Evolutionary conservation across 2,888 invertebrate species (phyloP).

Genomic region (Priocnemis perturbator): DNA sequence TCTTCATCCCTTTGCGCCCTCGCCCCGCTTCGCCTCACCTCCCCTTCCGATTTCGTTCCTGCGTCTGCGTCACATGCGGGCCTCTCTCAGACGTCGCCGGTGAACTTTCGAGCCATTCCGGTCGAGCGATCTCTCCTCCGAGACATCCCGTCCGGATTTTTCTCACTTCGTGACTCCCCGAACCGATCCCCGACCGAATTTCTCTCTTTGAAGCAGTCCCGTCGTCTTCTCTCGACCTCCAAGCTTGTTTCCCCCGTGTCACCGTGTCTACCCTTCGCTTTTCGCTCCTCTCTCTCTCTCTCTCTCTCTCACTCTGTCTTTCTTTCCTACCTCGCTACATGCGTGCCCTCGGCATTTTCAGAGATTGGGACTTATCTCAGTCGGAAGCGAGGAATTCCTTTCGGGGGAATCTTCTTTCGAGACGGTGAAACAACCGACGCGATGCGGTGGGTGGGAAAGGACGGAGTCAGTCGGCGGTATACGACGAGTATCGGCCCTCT

Average conservation of each 20-base stretch:
- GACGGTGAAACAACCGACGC: neutral
- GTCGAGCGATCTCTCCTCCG: slow-evolving; percentile 7
- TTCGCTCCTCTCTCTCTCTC: neutral
- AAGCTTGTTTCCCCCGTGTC: neutral
- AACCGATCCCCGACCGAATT: slow-evolving; percentile 4
- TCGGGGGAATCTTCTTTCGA: slow-evolving; percentile 40
- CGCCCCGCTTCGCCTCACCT: slow-evolving; percentile 4
- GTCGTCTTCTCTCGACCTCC: neutral
- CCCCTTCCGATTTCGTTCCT: too few species aligned
- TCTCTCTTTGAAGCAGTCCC: neutral
- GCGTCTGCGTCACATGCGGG: too few species aligned
- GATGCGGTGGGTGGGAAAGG: slow-evolving; percentile 9
- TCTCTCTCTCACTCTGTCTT: neutral
- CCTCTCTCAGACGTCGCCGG: slow-evolving; percentile 1
- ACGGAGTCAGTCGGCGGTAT: slow-evolving; percentile 8
- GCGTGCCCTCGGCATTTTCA: slow-evolving; percentile 31
- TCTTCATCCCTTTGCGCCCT: slow-evolving; percentile 8
- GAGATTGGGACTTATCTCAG: slow-evolving; percentile 44
- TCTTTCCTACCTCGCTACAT: neutral
- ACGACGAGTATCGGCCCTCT: slow-evolving; percentile 35
- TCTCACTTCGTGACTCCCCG: slow-evolving; percentile 8
- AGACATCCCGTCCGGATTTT: neutral
- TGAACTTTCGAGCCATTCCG: slow-evolving; percentile 2
- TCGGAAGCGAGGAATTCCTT: slow-evolving; percentile 36
- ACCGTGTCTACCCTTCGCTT: neutral